These are phyloP conservation scores for Tenebrosternarchus preto DNA, from an alignment of 2,113 vertebrate species.

Conservation along the genomic window DNA sequence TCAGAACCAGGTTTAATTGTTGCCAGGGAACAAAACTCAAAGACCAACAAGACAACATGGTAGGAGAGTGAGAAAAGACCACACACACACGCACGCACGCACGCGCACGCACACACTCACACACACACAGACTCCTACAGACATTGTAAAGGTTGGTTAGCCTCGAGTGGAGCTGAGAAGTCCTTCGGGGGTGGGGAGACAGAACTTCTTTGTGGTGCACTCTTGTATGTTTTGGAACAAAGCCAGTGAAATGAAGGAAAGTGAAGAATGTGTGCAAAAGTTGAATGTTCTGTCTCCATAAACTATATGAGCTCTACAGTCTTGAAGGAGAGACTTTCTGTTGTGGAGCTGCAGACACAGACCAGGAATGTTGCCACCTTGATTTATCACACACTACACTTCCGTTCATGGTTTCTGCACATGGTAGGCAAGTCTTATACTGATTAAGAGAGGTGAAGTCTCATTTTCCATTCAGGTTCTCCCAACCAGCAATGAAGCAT, in stretches of 20 bases:
- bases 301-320: too few relatives aligned
- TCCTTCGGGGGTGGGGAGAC: background rate
- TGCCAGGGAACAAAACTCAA: conserved; percentile 45
- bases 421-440: too few relatives aligned
- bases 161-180: too few relatives aligned
- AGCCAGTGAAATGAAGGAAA: background rate
- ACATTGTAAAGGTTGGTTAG: conserved; percentile 22
- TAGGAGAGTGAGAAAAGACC: conserved; percentile 40
- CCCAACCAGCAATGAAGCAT: too few relatives aligned
- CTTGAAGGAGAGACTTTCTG: too few relatives aligned
- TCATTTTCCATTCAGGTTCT: too few relatives aligned
- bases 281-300: background rate
- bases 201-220: conserved; percentile 11
- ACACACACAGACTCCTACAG: conserved; percentile 1
- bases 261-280: conserved; percentile 5
- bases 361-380: too few relatives aligned
- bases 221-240: conserved; percentile 30
- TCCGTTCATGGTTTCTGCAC: too few relatives aligned
- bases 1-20: conserved; percentile 38
- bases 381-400: too few relatives aligned
- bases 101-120: background rate
- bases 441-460: too few relatives aligned
- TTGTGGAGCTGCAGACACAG: too few relatives aligned
- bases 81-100: conserved; percentile 38
- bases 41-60: conserved; percentile 43